Conservation (phyloP, 2,797 vertebrate species). For the Tachyglossus aculeatus region DNA sequence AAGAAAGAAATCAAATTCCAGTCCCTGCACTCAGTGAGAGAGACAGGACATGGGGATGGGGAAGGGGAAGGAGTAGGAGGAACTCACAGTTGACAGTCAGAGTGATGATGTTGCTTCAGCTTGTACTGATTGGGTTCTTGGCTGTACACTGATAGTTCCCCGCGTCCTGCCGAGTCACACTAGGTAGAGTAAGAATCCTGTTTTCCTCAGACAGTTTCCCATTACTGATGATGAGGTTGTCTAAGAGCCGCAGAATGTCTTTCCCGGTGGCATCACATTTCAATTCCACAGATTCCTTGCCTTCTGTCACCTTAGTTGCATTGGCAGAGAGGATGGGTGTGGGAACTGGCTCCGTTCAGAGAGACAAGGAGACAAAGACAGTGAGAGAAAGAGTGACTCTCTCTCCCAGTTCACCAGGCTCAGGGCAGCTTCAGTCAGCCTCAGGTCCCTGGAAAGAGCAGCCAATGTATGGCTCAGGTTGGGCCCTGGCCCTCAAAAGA, state of each 20-base stretch:
- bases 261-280: neutral
- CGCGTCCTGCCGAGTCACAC: neutral
- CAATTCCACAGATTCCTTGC: neutral
- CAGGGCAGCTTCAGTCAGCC: neutral
- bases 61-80: neutral
- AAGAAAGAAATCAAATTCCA: neutral
- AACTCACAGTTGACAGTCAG: slow-evolving; percentile 11
- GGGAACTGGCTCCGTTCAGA: neutral
- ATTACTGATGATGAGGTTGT: neutral
- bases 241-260: neutral
- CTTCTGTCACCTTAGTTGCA: neutral
- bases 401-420: neutral
- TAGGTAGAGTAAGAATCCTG: neutral
- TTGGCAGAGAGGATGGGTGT: neutral
- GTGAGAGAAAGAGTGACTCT: neutral
- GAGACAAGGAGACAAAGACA: neutral
- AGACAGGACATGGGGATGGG: neutral
- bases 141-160: slow-evolving; percentile 10
- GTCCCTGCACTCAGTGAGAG: no score
- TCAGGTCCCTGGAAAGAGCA: neutral
- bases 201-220: neutral
- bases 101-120: neutral
- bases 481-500: neutral
- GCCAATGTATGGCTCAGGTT: neutral
- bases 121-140: slow-evolving; percentile 13